Conservation (phyloP, 1,140 invertebrate species). For the Diabrotica virgifera region DNA sequence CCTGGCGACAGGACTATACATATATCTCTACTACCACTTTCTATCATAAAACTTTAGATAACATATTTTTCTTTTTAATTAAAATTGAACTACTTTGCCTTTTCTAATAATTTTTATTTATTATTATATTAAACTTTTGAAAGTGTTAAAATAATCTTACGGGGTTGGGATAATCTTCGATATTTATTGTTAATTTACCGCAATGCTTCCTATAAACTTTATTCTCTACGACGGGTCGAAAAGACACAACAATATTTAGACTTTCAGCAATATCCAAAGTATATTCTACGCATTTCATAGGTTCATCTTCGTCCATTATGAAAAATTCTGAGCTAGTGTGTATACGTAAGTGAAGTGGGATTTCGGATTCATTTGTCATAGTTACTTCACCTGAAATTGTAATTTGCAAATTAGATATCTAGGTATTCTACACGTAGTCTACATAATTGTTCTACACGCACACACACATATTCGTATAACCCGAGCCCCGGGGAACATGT, state of each 20-base stretch:
- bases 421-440: too few species aligned
- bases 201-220: background rate
- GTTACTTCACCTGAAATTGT: background rate
- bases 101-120: too few species aligned
- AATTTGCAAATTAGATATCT: too few species aligned
- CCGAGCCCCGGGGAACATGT: too few species aligned
- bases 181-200: background rate
- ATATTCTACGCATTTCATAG: background rate
- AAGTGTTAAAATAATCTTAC: background rate
- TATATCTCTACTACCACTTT: too few species aligned
- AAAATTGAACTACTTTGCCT: too few species aligned
- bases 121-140: too few species aligned
- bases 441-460: too few species aligned
- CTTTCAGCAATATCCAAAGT: background rate
- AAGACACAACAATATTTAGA: background rate
- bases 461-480: too few species aligned
- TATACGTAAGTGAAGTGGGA: background rate
- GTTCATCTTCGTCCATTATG: background rate
- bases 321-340: background rate
- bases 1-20: too few species aligned
- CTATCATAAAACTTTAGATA: too few species aligned
- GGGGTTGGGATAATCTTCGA: background rate
- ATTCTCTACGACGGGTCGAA: background rate
- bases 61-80: too few species aligned
- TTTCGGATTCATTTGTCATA: conserved; percentile 1